These are phyloP conservation scores for Trogon surrucura DNA, from an alignment of 2,113 vertebrate species.

Conservation along the genomic window DNA sequence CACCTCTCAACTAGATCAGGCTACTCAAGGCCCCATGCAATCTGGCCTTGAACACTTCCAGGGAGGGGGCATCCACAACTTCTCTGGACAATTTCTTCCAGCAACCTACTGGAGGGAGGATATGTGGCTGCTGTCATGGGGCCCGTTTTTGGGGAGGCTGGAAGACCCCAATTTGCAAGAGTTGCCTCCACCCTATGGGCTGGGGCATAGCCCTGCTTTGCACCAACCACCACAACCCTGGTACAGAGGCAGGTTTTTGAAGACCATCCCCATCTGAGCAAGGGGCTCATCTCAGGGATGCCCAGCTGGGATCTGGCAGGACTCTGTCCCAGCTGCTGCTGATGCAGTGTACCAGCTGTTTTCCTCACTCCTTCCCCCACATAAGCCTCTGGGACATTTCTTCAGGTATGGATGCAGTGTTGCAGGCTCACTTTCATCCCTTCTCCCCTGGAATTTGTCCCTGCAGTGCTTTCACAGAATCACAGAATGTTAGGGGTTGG, in stretches of 20 bases:
- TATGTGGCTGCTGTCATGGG: background rate
- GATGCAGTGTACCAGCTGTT: rapidly evolving
- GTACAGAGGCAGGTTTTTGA: background rate
- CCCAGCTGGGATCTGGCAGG: background rate
- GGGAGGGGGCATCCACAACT: no score
- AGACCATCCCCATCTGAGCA: background rate
- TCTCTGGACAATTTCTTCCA: no score
- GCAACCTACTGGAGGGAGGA: background rate
- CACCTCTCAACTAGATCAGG: no score
- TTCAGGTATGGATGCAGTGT: background rate
- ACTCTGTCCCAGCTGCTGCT: background rate
- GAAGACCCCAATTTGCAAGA: background rate
- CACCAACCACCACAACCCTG: background rate
- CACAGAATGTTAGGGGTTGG: no score
- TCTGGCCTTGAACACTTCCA: no score
- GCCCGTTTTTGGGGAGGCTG: background rate
- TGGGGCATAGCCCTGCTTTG: background rate
- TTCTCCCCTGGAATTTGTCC: background rate
- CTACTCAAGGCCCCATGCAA: no score
- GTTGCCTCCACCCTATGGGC: background rate
- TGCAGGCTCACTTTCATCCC: background rate
- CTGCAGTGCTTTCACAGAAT: background rate
- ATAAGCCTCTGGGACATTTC: background rate
- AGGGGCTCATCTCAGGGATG: background rate
- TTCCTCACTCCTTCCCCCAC: background rate